Evolutionary conservation across 2,888 invertebrate genomes (phyloP).

Genomic region (Adelognathus sp.): DNA sequence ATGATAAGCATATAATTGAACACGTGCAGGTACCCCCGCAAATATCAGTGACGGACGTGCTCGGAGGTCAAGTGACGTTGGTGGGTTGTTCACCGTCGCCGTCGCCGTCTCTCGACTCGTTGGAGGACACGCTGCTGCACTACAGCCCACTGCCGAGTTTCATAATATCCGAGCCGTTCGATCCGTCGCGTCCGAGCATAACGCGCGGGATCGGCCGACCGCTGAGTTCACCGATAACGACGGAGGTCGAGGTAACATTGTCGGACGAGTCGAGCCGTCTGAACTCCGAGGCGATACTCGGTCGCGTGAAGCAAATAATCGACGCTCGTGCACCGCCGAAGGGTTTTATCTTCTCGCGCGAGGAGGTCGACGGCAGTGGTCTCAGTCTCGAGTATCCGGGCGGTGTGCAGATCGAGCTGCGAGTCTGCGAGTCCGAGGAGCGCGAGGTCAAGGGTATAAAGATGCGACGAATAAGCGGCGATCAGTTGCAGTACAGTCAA

Average conservation of each 20-base stretch:
- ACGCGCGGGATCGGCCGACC: conserved; percentile 88
- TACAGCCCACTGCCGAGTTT: conserved; percentile 82
- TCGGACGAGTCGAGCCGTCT: conserved; percentile 91
- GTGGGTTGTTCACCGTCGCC: conserved; percentile 89
- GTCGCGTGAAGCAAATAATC: conserved; percentile 90
- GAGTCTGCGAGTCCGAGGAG: conserved; percentile 88
- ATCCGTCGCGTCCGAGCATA: conserved; percentile 89
- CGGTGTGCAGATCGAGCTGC: conserved; percentile 92
- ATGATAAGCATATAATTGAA: conserved; percentile 13
- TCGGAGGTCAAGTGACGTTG: conserved; percentile 91
- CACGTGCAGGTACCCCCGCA: conserved; percentile 85
- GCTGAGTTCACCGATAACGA: conserved; percentile 73
- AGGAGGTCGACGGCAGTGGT: conserved; percentile 81
- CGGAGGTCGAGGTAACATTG: conserved; percentile 87
- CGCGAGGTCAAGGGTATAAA: conserved; percentile 91
- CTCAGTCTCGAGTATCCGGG: conserved; percentile 89
- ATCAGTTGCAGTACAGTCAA: conserved; percentile 93
- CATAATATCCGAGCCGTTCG: conserved; percentile 88
- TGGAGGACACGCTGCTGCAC: conserved; percentile 76
- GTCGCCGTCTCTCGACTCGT: conserved; percentile 78
- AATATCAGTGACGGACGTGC: conserved; percentile 95
- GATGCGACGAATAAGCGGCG: conserved; percentile 93
- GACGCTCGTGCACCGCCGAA: conserved; percentile 90
- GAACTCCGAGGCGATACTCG: conserved; percentile 90
- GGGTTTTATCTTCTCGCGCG: conserved; percentile 83